Percentiles rank a stretch among this genome's conserved stretches.
Conservation (phyloP, 2,113 vertebrate genomes). For the Empidonax alnorum region DNA sequence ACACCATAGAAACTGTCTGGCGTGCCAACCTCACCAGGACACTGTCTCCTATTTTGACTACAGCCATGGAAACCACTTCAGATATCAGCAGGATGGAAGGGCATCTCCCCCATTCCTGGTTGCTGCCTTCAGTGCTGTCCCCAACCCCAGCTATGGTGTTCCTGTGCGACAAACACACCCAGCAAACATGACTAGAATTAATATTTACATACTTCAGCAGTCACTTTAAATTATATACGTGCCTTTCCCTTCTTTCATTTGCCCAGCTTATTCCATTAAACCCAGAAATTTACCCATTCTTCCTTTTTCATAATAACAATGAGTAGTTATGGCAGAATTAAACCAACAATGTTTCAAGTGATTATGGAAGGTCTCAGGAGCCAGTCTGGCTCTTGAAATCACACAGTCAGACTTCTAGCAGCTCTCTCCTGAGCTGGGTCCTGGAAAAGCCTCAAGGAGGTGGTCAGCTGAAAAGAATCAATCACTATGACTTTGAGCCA, state of each 20-base stretch:
- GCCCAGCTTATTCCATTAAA: neutral
- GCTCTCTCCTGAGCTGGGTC: neutral
- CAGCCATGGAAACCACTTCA: constrained; percentile 37
- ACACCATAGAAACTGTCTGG: neutral
- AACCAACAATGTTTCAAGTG: neutral
- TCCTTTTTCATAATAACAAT: neutral
- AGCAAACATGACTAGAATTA: neutral
- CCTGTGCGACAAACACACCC: neutral
- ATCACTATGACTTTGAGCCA: neutral
- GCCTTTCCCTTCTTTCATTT: neutral
- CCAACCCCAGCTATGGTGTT: neutral
- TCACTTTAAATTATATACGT: neutral
- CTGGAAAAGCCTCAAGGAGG: neutral
- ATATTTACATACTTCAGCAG: neutral
- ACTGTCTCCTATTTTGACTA: constrained; percentile 26
- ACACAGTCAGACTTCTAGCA: neutral
- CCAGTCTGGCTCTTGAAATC: neutral
- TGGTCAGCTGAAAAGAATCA: neutral
- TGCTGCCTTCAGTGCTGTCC: neutral
- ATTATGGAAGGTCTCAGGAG: neutral
- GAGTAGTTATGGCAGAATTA: neutral
- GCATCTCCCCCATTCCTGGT: neutral
- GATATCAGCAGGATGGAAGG: neutral
- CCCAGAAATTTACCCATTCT: neutral
- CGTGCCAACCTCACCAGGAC: neutral